Evolutionary conservation across 37 sponge, comb jelly and placozoan species (phyloP), one percentile per base, ranked within the genome.

Genomic region (Ephydatia muelleri): DNA sequence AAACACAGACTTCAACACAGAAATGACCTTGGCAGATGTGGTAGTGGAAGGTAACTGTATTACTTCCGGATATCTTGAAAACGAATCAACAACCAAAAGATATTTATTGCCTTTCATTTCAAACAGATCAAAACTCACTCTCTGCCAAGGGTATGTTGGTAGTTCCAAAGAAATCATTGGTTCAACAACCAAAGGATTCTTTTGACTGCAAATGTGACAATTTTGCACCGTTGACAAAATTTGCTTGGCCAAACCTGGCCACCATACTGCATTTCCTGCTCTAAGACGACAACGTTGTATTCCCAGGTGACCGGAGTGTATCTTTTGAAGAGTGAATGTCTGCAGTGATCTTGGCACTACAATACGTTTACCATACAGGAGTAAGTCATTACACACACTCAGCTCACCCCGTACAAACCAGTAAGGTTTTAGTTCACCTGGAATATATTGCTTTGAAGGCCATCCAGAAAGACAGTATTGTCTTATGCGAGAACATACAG

Each of bases 11-110:
- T 78, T 79, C 65, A 86, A 57, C 25, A 36, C 37, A 38, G 49
- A 27, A 30, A 87, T 81, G 47, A 81, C 38, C 16, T 30, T 40
- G 35, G n/a, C 6, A 27, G 88, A 74, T 40, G 83, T 83, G 9
- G 82, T 81, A 34, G 76, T 81, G 28, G 27, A 31, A 31, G 82
- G 30, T 28, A 82, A 43, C 70, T 87, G 74, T 21, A 75, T 30
- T 28, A 87, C 80, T 78, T 87, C 82, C 2, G 76, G 76, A 49
- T 83, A 83, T 23, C 75, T 49, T 25, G 84, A 83, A 65, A 77
- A 77, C 35, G 77, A 85, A 38, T 85, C 78, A 77, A 76, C 43
- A 5, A 36, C 43, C 39, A 84, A 5, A 57, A 76, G 85, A 57
- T 77, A 85, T 11, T 26, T 85, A 28, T 77, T 67, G 36, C 85